Conservation (phyloP, 2,113 vertebrate genomes). For the Nestor notabilis region DNA sequence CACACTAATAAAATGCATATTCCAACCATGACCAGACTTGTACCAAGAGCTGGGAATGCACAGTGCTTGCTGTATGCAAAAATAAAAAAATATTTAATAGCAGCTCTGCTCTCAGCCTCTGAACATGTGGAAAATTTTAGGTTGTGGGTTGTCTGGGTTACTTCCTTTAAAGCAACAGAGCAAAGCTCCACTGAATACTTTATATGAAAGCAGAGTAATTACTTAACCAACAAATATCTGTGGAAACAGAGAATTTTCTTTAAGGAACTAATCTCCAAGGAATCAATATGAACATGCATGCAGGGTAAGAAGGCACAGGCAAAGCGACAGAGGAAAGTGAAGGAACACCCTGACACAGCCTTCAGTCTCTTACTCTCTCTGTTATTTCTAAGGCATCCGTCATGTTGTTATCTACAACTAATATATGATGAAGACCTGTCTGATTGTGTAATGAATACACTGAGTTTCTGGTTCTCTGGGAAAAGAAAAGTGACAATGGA, state of each 20-base stretch:
- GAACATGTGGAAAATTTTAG: constrained; percentile 49
- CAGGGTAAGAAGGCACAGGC: background rate
- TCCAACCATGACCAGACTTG: background rate
- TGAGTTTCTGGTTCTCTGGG: background rate
- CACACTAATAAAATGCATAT: constrained; percentile 39
- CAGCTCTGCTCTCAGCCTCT: background rate
- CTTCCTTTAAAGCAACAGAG: constrained; percentile 47
- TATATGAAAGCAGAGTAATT: background rate
- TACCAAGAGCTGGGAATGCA: constrained; percentile 6
- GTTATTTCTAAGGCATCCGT: background rate
- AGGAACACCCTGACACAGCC: background rate
- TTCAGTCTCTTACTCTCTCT: background rate
- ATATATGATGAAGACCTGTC: background rate
- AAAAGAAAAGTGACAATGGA: background rate
- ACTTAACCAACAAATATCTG: background rate
- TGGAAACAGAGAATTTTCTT: constrained; percentile 5
- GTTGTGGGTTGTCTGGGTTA: constrained; percentile 53
- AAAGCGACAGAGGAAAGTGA: background rate
- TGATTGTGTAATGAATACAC: background rate
- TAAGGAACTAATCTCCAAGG: background rate
- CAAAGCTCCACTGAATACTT: background rate
- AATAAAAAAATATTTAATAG: constrained; percentile 52
- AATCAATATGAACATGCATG: background rate
- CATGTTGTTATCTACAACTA: background rate
- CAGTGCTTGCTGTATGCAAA: constrained; percentile 56